Conservation (phyloP, 2,888 invertebrate species). For the Calameuta pallipes region DNA sequence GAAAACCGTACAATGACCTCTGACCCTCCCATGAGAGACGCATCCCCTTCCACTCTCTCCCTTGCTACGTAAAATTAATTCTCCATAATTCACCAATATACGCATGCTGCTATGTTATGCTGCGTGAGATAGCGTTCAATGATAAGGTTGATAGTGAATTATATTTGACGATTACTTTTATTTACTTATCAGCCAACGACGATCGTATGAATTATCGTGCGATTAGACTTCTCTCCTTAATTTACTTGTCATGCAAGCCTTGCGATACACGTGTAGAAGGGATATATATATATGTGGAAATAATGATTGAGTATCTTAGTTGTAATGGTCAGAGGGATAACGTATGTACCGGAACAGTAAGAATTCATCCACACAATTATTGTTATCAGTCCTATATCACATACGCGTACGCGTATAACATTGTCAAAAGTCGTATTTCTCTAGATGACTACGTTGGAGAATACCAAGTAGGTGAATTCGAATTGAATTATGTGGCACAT, state of each 20-base stretch:
- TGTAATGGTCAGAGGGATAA: neutral
- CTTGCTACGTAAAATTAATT: neutral
- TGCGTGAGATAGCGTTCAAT: neutral
- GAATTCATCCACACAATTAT: neutral
- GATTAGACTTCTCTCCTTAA: neutral
- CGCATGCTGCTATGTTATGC: neutral
- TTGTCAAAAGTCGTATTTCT: neutral
- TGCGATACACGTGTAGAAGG: neutral
- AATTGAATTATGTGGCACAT: conserved; percentile 53
- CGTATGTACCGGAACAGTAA: neutral
- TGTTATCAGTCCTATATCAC: neutral
- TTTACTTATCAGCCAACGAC: conserved; percentile 18
- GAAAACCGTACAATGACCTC: neutral
- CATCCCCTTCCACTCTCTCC: neutral
- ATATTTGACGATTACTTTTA: conserved; percentile 20
- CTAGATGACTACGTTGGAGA: neutral
- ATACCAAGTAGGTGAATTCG: neutral
- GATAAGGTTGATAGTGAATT: conserved; percentile 19
- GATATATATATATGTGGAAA: too few species aligned
- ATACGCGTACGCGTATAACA: neutral
- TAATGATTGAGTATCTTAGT: neutral
- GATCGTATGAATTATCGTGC: conserved; percentile 24
- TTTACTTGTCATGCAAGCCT: neutral
- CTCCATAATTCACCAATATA: neutral
- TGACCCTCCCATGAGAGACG: neutral